These are phyloP conservation scores for Shargacucullia verbasci DNA, from an alignment of 2,888 invertebrate species.

Conservation along the genomic window DNA sequence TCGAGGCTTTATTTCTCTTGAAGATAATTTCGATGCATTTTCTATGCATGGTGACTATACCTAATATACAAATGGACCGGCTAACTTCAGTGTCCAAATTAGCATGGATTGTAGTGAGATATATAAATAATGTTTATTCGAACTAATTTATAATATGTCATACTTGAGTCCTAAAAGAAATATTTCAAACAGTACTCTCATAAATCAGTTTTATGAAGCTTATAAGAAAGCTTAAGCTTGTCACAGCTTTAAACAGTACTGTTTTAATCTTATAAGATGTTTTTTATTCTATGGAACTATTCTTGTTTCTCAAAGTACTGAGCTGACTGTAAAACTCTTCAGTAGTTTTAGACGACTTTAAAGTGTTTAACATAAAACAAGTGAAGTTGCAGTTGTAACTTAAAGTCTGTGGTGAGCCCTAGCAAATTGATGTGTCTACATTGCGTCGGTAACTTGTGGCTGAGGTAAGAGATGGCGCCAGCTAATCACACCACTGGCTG, in stretches of 20 bases:
- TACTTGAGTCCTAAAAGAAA: too few species aligned
- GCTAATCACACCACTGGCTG: slow-evolving; percentile 1
- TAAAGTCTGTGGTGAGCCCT: slow-evolving; percentile 28
- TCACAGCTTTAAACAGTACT: too few species aligned
- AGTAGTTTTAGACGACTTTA: slow-evolving; percentile 26
- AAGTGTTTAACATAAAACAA: slow-evolving; percentile 43
- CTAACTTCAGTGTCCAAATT: too few species aligned
- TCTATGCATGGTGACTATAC: too few species aligned
- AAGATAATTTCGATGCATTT: neutral
- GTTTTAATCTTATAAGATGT: slow-evolving; percentile 7
- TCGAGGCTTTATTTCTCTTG: neutral
- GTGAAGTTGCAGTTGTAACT: slow-evolving; percentile 33
- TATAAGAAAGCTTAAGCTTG: neutral
- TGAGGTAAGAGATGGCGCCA: slow-evolving; percentile 36
- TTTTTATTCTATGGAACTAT: neutral
- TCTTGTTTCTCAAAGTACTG: too few species aligned
- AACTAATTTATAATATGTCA: too few species aligned
- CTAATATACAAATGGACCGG: too few species aligned
- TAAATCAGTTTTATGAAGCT: neutral
- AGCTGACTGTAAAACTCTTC: slow-evolving; percentile 8
- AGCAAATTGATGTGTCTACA: slow-evolving; percentile 43
- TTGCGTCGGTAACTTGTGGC: slow-evolving; percentile 17
- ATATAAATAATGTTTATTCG: too few species aligned
- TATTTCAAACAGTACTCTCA: too few species aligned
- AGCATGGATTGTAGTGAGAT: too few species aligned